Conservation (phyloP, 2,888 invertebrate genomes). For the Erebia epiphron region DNA sequence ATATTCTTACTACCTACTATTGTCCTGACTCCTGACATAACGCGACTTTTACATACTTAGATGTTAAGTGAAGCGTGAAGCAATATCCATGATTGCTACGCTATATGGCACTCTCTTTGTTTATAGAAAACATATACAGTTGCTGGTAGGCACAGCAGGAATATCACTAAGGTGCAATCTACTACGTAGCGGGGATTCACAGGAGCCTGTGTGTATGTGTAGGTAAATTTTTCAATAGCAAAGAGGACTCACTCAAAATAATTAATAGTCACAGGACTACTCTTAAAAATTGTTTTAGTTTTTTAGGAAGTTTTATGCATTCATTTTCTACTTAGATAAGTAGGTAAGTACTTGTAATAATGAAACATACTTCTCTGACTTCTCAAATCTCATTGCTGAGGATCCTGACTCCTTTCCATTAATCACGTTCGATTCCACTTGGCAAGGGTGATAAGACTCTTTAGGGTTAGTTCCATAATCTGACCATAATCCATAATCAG, state of each 20-base stretch:
- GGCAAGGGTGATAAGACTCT: too few species aligned
- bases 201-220: background rate
- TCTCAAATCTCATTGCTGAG: too few species aligned
- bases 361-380: too few species aligned
- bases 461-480: too few species aligned
- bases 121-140: background rate
- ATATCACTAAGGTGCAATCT: background rate
- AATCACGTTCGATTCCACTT: too few species aligned
- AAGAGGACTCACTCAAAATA: background rate
- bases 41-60: background rate
- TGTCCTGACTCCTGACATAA: background rate
- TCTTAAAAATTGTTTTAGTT: background rate
- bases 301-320: background rate
- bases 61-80: background rate
- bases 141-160: too few species aligned
- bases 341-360: too few species aligned
- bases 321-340: too few species aligned
- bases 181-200: background rate
- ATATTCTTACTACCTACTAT: background rate
- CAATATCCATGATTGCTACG: background rate
- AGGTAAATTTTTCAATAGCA: background rate
- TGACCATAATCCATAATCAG: too few species aligned
- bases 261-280: background rate
- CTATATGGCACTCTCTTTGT: background rate
- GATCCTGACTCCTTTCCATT: too few species aligned